Percentiles rank a stretch among this genome's conserved stretches.
Conservation (phyloP, 2,888 invertebrate genomes). For the Leptopilina drosophilae region DNA sequence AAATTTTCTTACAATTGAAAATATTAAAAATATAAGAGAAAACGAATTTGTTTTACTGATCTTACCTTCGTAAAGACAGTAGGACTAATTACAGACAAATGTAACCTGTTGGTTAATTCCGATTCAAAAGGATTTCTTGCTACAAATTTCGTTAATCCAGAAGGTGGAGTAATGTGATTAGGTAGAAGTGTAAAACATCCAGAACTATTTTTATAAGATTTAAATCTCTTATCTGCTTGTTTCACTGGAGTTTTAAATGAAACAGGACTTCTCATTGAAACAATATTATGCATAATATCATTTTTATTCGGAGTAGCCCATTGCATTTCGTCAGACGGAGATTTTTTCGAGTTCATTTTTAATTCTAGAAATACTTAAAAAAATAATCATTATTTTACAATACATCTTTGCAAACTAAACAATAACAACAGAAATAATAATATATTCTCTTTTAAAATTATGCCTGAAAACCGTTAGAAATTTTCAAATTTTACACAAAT, state of each 20-base stretch:
- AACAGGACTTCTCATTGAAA: slow-evolving; percentile 54
- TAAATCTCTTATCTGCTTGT: slow-evolving; percentile 53
- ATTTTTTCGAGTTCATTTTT: neutral
- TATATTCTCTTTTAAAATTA: too few species aligned
- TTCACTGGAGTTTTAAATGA: slow-evolving; percentile 63
- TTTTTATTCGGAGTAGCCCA: slow-evolving; percentile 63
- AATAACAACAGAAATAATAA: too few species aligned
- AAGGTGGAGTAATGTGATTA: slow-evolving; percentile 80
- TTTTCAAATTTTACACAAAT: too few species aligned
- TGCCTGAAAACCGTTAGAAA: too few species aligned
- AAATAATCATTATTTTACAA: too few species aligned
- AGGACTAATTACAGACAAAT: slow-evolving; percentile 84
- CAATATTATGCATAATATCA: slow-evolving; percentile 49
- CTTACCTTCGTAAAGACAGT: slow-evolving; percentile 73
- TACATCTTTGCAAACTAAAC: too few species aligned
- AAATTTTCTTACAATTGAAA: slow-evolving; percentile 13
- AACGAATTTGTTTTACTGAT: neutral
- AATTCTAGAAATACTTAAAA: neutral
- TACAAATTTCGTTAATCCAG: slow-evolving; percentile 78
- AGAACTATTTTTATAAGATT: slow-evolving; percentile 53
- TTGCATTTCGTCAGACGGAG: slow-evolving; percentile 53
- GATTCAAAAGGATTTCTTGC: slow-evolving; percentile 85
- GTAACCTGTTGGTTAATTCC: slow-evolving; percentile 82
- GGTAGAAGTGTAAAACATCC: slow-evolving; percentile 72
- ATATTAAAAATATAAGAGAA: too few species aligned